A percentile compares a stretch with the other conserved stretches of the same genome.
These are phyloP conservation scores for Pantherophis vulpinus DNA, from an alignment of 2,797 vertebrate genomes.

Conservation along the genomic window DNA sequence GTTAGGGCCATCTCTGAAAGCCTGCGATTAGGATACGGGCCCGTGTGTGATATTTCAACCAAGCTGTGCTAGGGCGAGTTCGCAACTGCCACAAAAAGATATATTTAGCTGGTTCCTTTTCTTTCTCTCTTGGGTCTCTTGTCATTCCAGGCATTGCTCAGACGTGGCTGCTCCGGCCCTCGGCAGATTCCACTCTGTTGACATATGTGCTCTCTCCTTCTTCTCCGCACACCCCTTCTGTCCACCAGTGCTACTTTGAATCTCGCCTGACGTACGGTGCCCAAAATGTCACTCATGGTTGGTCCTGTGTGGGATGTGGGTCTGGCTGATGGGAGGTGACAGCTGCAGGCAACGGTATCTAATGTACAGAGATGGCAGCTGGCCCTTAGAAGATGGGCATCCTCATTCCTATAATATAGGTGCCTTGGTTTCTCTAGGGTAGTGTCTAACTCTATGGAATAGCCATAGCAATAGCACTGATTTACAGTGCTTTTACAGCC, in stretches of 20 bases:
- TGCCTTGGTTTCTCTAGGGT: not conserved
- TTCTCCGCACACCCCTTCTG: not conserved
- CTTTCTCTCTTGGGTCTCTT: slow-evolving; percentile 12
- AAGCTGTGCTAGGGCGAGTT: not conserved
- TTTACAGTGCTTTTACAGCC: too few species aligned
- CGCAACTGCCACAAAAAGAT: not conserved
- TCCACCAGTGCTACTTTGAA: not conserved
- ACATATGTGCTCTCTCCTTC: not conserved
- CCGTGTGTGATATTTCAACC: not conserved
- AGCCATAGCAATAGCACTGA: too few species aligned
- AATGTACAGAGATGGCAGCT: not conserved
- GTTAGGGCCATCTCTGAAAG: not conserved
- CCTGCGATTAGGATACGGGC: not conserved
- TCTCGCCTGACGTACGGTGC: slow-evolving; percentile 5
- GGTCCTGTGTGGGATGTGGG: not conserved
- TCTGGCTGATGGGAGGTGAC: not conserved
- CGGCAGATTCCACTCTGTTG: slow-evolving; percentile 15
- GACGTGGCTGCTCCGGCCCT: not conserved
- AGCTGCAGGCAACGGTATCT: not conserved
- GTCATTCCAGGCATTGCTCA: slow-evolving; percentile 33
- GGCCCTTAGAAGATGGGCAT: not conserved
- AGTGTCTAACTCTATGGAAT: not conserved
- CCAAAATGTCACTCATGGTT: slow-evolving; percentile 2
- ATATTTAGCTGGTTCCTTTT: slow-evolving; percentile 29
- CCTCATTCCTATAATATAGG: not conserved